Evolutionary conservation across 2,113 vertebrate genomes (phyloP).

Genomic region (Cottus gobio): DNA sequence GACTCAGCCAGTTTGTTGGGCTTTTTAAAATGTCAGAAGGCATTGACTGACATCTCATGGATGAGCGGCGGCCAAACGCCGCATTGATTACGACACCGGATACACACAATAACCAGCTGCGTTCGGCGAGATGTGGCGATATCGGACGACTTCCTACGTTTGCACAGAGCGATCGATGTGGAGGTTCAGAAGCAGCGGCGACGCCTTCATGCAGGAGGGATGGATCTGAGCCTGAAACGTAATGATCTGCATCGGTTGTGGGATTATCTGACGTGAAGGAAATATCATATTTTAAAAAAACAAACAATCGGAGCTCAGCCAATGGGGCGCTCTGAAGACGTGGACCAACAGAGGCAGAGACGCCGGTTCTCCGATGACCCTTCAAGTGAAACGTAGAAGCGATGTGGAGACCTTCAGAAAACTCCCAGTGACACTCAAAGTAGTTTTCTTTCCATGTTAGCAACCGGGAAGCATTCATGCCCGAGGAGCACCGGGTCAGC

Average conservation of each 20-base stretch:
- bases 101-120: background rate
- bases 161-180: conserved; percentile 11
- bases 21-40: conserved; percentile 2
- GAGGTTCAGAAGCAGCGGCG: background rate
- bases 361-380: no score
- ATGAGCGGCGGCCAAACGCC: conserved; percentile 10
- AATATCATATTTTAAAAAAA: background rate
- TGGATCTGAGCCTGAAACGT: background rate
- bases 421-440: background rate
- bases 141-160: background rate
- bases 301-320: no score
- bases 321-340: no score
- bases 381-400: background rate
- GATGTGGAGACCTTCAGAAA: background rate
- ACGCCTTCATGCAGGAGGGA: background rate
- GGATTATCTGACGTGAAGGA: background rate
- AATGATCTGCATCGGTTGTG: background rate
- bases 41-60: conserved; percentile 4
- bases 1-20: background rate
- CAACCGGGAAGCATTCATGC: conserved; percentile 34
- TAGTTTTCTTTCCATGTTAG: background rate
- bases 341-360: background rate
- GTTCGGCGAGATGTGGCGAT: background rate
- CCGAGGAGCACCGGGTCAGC: background rate
- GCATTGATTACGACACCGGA: conserved; percentile 4